Evolutionary conservation across 2,113 vertebrate genomes (phyloP).

Genomic region (Bagarius yarrelli): DNA sequence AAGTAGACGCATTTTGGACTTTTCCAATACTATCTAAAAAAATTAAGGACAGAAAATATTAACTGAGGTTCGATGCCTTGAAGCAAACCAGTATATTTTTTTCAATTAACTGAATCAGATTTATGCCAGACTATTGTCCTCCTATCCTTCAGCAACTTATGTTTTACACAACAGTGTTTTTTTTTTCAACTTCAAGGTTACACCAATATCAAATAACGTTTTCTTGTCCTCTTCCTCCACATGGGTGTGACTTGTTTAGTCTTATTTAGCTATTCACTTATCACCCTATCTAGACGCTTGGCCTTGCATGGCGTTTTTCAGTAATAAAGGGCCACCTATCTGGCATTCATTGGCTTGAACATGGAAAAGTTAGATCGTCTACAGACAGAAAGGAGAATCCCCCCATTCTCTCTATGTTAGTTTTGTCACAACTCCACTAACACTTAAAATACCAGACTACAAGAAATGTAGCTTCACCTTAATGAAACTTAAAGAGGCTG

Average conservation of each 20-base stretch:
- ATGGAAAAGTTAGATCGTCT: conserved; percentile 40
- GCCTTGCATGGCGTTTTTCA: background rate
- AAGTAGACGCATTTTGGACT: too few species aligned
- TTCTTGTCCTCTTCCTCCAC: background rate
- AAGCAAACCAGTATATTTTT: too few species aligned
- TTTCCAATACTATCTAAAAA: too few species aligned
- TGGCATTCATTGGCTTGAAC: conserved; percentile 16
- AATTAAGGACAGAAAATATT: too few species aligned
- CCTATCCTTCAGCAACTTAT: background rate
- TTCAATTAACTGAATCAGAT: too few species aligned
- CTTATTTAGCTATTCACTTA: conserved; percentile 5
- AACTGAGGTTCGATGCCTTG: too few species aligned
- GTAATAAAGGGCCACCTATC: conserved; percentile 26
- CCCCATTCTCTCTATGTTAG: background rate
- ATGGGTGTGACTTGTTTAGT: conserved; percentile 12
- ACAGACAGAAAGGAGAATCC: conserved; percentile 10
- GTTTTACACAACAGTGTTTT: background rate
- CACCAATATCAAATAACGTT: background rate
- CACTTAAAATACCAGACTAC: too few species aligned
- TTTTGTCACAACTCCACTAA: too few species aligned
- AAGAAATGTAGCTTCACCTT: too few species aligned
- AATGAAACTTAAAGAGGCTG: too few species aligned
- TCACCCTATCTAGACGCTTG: conserved; percentile 29
- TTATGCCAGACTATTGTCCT: too few species aligned
- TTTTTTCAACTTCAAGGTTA: background rate